Conservation (phyloP, 2,888 invertebrate species). For the Pristionchus maxplancki region DNA sequence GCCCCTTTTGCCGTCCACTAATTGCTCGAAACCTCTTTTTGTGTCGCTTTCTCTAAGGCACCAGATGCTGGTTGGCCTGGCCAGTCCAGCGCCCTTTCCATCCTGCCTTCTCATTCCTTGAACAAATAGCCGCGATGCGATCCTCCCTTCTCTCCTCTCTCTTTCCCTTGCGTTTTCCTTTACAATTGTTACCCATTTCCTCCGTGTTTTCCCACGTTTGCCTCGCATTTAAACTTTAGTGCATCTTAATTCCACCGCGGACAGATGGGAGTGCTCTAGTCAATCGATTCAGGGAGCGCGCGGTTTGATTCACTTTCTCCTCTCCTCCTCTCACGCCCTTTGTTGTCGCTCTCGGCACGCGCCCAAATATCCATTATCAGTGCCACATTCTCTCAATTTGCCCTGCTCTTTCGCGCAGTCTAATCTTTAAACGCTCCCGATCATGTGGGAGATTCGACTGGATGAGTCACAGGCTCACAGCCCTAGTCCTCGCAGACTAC, state of each 20-base stretch:
- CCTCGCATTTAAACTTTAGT: neutral
- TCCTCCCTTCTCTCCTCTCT: neutral
- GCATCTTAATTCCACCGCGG: neutral
- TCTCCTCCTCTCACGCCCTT: neutral
- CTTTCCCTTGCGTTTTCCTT: neutral
- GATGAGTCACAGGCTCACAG: neutral
- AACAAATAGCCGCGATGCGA: slow-evolving; percentile 37
- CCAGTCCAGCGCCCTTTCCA: slow-evolving; percentile 22
- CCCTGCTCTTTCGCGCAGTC: neutral
- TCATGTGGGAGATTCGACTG: neutral
- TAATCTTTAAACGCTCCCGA: neutral
- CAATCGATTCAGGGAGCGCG: slow-evolving; percentile 22
- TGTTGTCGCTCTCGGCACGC: slow-evolving; percentile 6
- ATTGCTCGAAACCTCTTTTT: neutral
- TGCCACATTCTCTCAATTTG: neutral
- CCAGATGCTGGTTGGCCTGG: neutral
- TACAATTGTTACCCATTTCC: neutral
- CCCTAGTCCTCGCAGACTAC: neutral
- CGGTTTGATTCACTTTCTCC: slow-evolving; percentile 35
- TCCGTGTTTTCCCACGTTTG: neutral
- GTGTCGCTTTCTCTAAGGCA: neutral
- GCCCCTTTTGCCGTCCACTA: neutral
- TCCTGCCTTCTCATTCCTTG: slow-evolving; percentile 8
- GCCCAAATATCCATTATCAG: slow-evolving; percentile 33
- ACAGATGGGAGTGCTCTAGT: neutral